These are phyloP conservation scores for Schizothorax lantsangensis DNA, from an alignment of 2,797 vertebrate species.

Conservation along the genomic window DNA sequence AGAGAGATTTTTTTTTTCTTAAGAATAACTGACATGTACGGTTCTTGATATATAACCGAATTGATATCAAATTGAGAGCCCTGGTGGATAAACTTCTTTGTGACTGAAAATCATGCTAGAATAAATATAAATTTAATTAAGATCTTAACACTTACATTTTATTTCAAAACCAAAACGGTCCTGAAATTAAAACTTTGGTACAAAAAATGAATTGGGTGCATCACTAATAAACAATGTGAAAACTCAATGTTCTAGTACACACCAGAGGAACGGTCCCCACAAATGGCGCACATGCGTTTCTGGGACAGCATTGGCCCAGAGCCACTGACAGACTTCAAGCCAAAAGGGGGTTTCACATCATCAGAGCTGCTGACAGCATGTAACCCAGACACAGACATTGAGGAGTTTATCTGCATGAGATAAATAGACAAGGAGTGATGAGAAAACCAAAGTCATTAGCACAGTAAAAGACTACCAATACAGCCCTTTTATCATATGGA, in stretches of 20 bases:
- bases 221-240: not conserved
- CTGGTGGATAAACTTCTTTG: not conserved
- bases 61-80: too few relatives aligned
- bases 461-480: not conserved
- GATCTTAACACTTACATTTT: not conserved
- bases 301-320: constrained; percentile 83
- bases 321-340: constrained; percentile 84
- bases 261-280: constrained; percentile 98
- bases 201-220: not conserved
- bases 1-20: too few relatives aligned
- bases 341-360: constrained; percentile 95
- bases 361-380: constrained; percentile 97
- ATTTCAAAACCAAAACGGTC: not conserved
- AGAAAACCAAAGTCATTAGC: constrained; percentile 23
- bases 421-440: constrained; percentile 26
- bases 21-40: too few relatives aligned
- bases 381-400: constrained; percentile 84
- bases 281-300: constrained; percentile 98
- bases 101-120: not conserved
- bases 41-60: too few relatives aligned
- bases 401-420: constrained; percentile 86
- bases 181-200: not conserved
- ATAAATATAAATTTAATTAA: not conserved
- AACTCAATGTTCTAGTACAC: constrained; percentile 54
- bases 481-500: not conserved